Evolutionary conservation across 2,888 invertebrate species (phyloP).

Genomic region (Alloscopus bannaensis): DNA sequence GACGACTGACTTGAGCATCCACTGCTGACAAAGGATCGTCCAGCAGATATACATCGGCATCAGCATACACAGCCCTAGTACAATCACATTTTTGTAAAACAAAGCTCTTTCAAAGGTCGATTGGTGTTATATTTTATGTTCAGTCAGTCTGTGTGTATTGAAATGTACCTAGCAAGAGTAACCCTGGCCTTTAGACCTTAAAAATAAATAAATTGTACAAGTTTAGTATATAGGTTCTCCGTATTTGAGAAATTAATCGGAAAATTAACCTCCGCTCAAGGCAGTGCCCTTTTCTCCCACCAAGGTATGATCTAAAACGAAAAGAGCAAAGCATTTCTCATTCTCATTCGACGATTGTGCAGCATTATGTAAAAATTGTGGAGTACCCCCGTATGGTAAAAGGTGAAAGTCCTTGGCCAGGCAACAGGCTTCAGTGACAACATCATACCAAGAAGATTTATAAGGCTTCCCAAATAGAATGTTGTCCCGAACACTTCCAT

Average conservation of each 20-base stretch:
- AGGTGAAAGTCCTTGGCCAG: slow-evolving; percentile 76
- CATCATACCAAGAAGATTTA: slow-evolving; percentile 54
- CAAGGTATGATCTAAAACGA: slow-evolving; percentile 71
- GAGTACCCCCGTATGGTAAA: slow-evolving; percentile 75
- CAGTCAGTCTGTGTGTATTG: no score
- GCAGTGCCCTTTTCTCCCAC: slow-evolving; percentile 68
- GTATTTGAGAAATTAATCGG: background rate
- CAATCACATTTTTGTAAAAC: slow-evolving; percentile 73
- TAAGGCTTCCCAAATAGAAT: slow-evolving; percentile 61
- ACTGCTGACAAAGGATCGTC: slow-evolving; percentile 78
- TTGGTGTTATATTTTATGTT: no score
- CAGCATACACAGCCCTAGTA: slow-evolving; percentile 76
- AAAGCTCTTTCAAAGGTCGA: no score
- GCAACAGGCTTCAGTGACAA: slow-evolving; percentile 78
- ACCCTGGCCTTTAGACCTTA: slow-evolving; percentile 88
- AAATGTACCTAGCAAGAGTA: slow-evolving; percentile 79
- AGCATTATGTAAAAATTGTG: background rate
- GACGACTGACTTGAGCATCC: slow-evolving; percentile 76
- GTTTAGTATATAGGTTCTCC: background rate
- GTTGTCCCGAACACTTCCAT: slow-evolving; percentile 78
- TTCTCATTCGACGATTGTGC: background rate
- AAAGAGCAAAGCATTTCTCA: background rate
- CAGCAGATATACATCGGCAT: slow-evolving; percentile 77
- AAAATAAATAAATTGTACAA: background rate
- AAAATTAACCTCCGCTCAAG: slow-evolving; percentile 25